These are phyloP conservation scores for Oscheius myriophilus DNA, from an alignment of 2,888 invertebrate genomes.

Conservation along the genomic window DNA sequence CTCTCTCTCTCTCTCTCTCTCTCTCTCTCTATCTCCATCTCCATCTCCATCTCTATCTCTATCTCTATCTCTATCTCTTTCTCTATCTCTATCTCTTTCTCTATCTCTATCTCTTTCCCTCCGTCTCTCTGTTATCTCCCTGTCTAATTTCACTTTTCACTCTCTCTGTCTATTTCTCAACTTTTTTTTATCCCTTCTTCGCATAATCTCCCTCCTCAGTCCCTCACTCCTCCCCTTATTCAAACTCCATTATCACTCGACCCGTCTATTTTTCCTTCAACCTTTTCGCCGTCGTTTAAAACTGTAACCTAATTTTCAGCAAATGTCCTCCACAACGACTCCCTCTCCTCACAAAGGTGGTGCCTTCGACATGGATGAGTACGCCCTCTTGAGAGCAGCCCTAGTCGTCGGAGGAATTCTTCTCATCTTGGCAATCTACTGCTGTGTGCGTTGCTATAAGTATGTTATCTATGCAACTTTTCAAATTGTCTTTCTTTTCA, in stretches of 20 bases:
- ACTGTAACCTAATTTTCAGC: neutral
- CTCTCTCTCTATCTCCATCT: neutral
- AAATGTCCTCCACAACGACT: neutral
- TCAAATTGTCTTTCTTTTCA: neutral
- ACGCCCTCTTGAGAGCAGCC: conserved; percentile 21
- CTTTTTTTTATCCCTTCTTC: neutral
- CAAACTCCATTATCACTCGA: neutral
- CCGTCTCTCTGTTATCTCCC: neutral
- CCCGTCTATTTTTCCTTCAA: neutral
- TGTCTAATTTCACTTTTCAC: neutral
- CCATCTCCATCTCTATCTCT: too few species aligned
- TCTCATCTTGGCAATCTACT: conserved; percentile 3
- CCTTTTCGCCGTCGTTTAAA: too few species aligned
- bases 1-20: neutral
- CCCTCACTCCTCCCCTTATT: neutral
- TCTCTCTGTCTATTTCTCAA: neutral
- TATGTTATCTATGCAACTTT: neutral
- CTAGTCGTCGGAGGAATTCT: conserved; percentile 13
- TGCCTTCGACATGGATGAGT: conserved; percentile 30
- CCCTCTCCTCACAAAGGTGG: conserved; percentile 11
- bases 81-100: neutral
- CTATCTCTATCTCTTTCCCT: neutral
- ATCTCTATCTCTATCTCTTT: neutral
- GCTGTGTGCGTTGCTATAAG: conserved; percentile 24
- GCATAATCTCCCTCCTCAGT: neutral